phyloP scores from a whole-genome alignment of 1,140 invertebrate species.

The Lordiphosa clarofinis region DNA sequence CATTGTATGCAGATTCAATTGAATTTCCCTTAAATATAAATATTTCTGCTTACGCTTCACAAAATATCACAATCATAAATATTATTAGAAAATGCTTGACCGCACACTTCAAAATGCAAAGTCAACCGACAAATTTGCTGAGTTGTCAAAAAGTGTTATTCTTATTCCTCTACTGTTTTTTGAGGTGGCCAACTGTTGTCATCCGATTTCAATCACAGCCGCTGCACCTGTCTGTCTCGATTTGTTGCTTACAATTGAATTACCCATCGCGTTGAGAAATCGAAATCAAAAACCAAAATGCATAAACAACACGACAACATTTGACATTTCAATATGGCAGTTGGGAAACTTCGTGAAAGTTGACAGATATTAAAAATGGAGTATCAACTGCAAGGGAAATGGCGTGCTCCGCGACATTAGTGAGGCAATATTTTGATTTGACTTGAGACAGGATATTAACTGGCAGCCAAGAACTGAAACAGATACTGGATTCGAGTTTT shows the following conservation, averaged over 20 bases:
- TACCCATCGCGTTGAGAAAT: conserved; percentile 12
- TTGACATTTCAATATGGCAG: conserved; percentile 52
- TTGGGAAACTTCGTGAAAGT: conserved; percentile 31
- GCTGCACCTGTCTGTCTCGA: conserved; percentile 9
- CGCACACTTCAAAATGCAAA: conserved; percentile 53
- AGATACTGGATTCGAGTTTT: background rate
- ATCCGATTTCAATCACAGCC: conserved; percentile 10
- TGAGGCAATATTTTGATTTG: conserved; percentile 1
- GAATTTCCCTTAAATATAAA: conserved; percentile 50
- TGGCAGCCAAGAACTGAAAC: too few species aligned
- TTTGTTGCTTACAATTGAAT: conserved; percentile 34
- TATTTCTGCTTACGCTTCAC: conserved; percentile 17
- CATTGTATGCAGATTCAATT: conserved; percentile 21
- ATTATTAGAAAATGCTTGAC: conserved; percentile 61
- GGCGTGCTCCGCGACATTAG: conserved; percentile 6
- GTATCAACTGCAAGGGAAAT: background rate
- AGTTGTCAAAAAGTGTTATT: conserved; percentile 39
- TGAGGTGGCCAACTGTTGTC: conserved; percentile 8
- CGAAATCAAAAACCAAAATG: conserved; percentile 16
- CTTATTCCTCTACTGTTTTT: conserved; percentile 30
- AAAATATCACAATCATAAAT: conserved; percentile 38
- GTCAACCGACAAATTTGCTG: conserved; percentile 56
- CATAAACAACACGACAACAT: conserved; percentile 45
- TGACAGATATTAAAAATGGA: conserved; percentile 53
- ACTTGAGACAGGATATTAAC: background rate